phyloP scores from a whole-genome alignment of 2,797 vertebrate species.

The Petrocephalus sullivani region DNA sequence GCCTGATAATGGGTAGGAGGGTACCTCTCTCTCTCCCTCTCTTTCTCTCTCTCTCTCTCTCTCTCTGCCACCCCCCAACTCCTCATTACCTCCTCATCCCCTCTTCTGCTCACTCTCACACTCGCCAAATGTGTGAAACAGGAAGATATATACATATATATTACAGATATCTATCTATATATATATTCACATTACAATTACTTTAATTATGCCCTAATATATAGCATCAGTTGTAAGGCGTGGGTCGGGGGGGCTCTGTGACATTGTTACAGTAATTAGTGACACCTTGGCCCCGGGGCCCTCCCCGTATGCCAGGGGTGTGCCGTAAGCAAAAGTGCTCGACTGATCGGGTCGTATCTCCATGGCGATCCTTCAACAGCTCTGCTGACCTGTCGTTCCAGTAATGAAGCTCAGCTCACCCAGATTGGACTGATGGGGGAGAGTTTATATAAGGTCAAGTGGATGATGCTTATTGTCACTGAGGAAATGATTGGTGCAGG shows the following conservation, averaged over 20 bases:
- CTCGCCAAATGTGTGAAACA: not conserved
- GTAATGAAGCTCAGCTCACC: not conserved
- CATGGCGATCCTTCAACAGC: not conserved
- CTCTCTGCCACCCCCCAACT: not conserved
- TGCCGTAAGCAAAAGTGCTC: not conserved
- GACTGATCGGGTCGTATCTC: not conserved
- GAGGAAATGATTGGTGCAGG: not conserved
- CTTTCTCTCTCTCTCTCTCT: not conserved
- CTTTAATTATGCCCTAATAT: not conserved
- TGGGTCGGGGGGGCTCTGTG: not conserved
- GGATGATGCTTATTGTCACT: not conserved
- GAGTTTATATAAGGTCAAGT: not conserved
- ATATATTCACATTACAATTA: not conserved
- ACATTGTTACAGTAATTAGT: not conserved
- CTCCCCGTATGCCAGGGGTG: not conserved
- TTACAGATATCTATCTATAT: not conserved
- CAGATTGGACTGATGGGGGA: not conserved
- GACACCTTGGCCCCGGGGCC: not conserved
- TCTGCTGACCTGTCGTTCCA: not conserved
- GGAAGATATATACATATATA: not conserved
- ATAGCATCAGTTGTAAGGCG: not conserved
- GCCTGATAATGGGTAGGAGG: constrained; percentile 46
- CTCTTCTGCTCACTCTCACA: not conserved
- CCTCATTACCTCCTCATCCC: constrained; percentile 5
- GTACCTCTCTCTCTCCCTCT: not conserved